Percentiles rank a stretch among this genome's conserved stretches.
Conservation (phyloP, 2,888 invertebrate genomes). For the Tortrix viridana region DNA sequence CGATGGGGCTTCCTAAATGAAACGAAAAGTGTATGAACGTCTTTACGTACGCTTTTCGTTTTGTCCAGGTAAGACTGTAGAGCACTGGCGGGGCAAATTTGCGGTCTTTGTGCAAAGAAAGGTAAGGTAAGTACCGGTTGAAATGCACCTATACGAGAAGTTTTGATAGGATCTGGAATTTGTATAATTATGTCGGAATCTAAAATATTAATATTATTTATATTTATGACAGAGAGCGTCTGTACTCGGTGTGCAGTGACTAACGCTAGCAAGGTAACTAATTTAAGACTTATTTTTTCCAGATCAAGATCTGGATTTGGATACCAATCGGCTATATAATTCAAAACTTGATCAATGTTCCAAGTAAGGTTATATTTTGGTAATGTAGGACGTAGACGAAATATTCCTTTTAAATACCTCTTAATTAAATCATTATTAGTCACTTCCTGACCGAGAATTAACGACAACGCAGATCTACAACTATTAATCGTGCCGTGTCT, state of each 20-base stretch:
- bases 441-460: constrained; percentile 13
- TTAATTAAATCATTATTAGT: constrained; percentile 13
- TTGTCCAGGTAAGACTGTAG: constrained; percentile 8
- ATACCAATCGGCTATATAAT: constrained; percentile 5
- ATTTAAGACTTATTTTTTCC: constrained; percentile 18
- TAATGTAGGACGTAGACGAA: constrained; percentile 8
- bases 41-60: neutral
- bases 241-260: constrained; percentile 4
- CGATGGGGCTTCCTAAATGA: constrained; percentile 1
- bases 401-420: constrained; percentile 27
- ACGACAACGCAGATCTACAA: constrained; percentile 19
- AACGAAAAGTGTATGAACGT: neutral
- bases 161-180: constrained; percentile 28
- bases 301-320: constrained; percentile 20
- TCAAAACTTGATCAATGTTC: constrained; percentile 22
- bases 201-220: constrained; percentile 14
- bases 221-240: constrained; percentile 17
- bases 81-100: constrained; percentile 19
- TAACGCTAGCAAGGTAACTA: neutral
- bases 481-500: constrained; percentile 28
- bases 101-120: constrained; percentile 6
- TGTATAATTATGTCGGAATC: constrained; percentile 8
- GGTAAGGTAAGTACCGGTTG: constrained; percentile 18
- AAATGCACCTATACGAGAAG: constrained; percentile 6
- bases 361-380: constrained; percentile 32